Base-by-base conservation (phyloP, 2,888 invertebrate species). In the Eupeodes luniger region DNA sequence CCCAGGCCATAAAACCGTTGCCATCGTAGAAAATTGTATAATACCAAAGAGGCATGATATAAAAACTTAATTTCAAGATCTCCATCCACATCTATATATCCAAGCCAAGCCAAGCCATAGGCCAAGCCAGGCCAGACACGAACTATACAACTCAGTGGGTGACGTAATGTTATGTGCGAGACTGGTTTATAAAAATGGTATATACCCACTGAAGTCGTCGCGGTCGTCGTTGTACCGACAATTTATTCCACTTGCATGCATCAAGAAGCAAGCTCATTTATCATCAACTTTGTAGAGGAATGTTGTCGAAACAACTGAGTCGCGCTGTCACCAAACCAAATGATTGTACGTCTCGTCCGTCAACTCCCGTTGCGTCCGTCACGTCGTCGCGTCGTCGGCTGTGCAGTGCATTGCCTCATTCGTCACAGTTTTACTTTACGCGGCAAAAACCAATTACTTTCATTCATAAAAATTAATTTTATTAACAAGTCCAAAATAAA, bases 401-500 rank as follows among this genome's bases (percentile, higher is more conserved):
- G 12, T 12, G 47, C 11, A 14, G 51, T 47, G 6, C 10, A 34
- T 49, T 51, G 74, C 67, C 78, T 40, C 40, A 69, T 53, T 67
- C 70, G 76, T 69, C 77, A 82, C 40, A 57, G 49, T 59, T 59
- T 59, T 59, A 14, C 34, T 59, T 59, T 59, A 57, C 47, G 40
- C 49, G 62, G 49, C 49, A 4, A 44, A 27, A 40, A 44, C 67
- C 84, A 85, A 85, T 85, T 85, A 64, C 47, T 64, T 81, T 85
- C 84, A 85, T 85, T 85, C 84, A 85, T 85, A 85, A 85, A 85
- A 85, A 85, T 85, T 80, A 85, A 85, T 49, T 57, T 62, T 81
- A 81, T 70, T 76, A 69, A 64, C 47, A 44, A 64, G 47, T 19
- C 64, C 44, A 64, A 27, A 27, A 2, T 40, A 40, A 7, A 40